Conservation (phyloP, 2,797 vertebrate species). For the Sebastes melanostomus region DNA sequence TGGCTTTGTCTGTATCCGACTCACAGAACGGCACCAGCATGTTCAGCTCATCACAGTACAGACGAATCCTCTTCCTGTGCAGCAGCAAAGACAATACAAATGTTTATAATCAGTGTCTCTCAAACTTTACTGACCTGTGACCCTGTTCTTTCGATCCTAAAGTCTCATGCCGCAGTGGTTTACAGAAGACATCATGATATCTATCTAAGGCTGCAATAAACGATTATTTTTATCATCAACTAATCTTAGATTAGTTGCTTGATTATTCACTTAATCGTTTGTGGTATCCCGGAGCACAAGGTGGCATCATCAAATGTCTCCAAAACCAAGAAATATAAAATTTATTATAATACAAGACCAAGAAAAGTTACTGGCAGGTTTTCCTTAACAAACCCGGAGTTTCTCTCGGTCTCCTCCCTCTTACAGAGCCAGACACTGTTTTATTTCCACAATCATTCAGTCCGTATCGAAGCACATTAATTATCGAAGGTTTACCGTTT, state of each 20-base stretch:
- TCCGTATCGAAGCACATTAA: not conserved
- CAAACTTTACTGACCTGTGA: not conserved
- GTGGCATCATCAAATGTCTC: too few species aligned
- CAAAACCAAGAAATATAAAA: too few species aligned
- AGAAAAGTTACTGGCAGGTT: too few species aligned
- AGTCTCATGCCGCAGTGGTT: not conserved
- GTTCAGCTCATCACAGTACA: slow-evolving; percentile 94
- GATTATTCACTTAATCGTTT: too few species aligned
- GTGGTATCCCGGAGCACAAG: too few species aligned
- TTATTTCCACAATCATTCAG: not conserved
- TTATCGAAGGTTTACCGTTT: not conserved
- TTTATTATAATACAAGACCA: too few species aligned
- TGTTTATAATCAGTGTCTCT: not conserved
- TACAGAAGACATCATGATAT: not conserved
- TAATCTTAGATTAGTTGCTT: too few species aligned
- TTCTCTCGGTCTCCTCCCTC: too few species aligned
- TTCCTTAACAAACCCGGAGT: too few species aligned
- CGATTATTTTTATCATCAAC: not conserved
- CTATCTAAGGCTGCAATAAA: not conserved
- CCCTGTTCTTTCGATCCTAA: too few species aligned
- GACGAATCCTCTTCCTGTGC: slow-evolving; percentile 89
- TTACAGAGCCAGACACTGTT: not conserved
- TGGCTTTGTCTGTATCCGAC: slow-evolving; percentile 90
- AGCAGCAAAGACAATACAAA: not conserved
- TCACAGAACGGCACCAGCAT: slow-evolving; percentile 91